These are phyloP conservation scores for Nesidiocoris tenuis DNA, from an alignment of 2,888 invertebrate species.

Conservation along the genomic window DNA sequence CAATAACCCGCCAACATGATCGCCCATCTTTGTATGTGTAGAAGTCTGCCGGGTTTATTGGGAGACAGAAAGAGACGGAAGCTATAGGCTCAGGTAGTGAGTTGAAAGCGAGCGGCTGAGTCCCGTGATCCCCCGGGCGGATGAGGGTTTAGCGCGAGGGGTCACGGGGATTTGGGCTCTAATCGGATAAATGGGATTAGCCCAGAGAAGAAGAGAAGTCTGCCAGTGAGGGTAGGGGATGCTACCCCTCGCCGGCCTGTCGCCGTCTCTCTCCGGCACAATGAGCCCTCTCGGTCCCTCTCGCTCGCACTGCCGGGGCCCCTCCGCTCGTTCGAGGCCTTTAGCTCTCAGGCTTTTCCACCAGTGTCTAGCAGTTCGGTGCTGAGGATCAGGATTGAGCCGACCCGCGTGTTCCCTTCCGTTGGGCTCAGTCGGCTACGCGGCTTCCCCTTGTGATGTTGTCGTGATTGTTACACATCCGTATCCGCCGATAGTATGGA, in stretches of 20 bases:
- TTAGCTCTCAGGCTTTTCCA: background rate
- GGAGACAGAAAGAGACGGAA: background rate
- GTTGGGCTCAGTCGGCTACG: slow-evolving; percentile 20
- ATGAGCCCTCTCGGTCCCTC: background rate
- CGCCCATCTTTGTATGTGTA: background rate
- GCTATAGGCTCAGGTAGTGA: background rate
- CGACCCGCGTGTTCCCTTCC: background rate
- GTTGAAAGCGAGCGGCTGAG: background rate
- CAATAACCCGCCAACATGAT: too few species aligned
- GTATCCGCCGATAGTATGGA: background rate
- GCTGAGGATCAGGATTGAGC: background rate
- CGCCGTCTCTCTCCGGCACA: slow-evolving; percentile 5
- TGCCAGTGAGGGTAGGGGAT: background rate
- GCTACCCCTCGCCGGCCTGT: background rate
- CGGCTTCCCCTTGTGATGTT: slow-evolving; percentile 8
- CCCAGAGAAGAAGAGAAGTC: slow-evolving; percentile 23
- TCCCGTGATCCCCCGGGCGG: slow-evolving; percentile 2
- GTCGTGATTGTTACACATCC: background rate
- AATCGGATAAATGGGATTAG: slow-evolving; percentile 39
- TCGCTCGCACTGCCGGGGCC: slow-evolving; percentile 14
- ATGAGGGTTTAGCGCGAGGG: slow-evolving; percentile 27
- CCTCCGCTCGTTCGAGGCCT: slow-evolving; percentile 2
- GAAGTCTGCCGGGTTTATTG: background rate
- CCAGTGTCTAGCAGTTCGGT: background rate
- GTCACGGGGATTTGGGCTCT: slow-evolving; percentile 38